A percentile compares a stretch with the other conserved stretches of the same genome.
These are phyloP conservation scores for Alviniconcha strummeri DNA, from an alignment of 2,888 invertebrate species.

Conservation along the genomic window DNA sequence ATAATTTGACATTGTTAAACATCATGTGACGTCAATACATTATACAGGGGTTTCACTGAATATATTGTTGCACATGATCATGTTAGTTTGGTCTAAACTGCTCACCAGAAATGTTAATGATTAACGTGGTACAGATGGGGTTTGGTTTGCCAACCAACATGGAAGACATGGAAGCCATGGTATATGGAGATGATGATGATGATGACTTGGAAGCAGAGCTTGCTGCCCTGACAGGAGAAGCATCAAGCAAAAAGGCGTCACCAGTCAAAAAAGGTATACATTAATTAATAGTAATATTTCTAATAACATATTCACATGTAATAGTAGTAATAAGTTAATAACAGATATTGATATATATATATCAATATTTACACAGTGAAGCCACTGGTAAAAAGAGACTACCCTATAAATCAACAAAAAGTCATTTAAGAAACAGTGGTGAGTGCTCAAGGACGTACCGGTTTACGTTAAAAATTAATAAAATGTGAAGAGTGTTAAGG, in stretches of 20 bases:
- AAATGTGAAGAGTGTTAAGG: no score
- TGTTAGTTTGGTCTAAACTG: neutral
- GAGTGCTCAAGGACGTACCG: no score
- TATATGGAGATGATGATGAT: constrained; percentile 78
- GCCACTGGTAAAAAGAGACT: no score
- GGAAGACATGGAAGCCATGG: constrained; percentile 38
- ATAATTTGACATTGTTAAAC: neutral
- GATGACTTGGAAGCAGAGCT: constrained; percentile 91
- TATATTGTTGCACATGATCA: neutral
- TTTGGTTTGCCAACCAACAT: constrained; percentile 38
- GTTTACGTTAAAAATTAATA: no score
- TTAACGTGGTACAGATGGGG: constrained; percentile 43
- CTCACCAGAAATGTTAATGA: neutral
- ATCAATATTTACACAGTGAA: no score
- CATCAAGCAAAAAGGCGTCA: constrained; percentile 45
- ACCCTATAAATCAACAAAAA: no score
- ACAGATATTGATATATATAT: no score
- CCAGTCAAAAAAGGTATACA: constrained; percentile 43
- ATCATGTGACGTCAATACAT: neutral
- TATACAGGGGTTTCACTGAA: no score
- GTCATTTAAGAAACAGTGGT: no score
- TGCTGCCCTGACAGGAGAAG: constrained; percentile 79
- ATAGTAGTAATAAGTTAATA: neutral
- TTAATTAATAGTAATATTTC: no score
- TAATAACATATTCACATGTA: neutral